These are phyloP conservation scores for Lasioglossum calceatum DNA, from an alignment of 2,888 invertebrate genomes.

Conservation along the genomic window DNA sequence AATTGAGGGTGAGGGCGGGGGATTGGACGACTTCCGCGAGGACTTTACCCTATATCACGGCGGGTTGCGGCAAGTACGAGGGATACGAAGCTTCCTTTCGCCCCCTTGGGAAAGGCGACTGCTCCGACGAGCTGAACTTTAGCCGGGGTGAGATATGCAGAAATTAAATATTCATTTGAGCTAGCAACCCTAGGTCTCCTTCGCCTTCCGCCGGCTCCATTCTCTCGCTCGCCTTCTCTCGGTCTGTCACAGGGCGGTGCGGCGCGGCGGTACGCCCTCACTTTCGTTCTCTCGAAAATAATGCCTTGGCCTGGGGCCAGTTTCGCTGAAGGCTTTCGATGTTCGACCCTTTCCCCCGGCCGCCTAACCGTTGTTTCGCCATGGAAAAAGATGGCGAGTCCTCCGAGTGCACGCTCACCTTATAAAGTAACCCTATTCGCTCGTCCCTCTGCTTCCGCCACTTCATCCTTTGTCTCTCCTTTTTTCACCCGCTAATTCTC, in stretches of 20 bases:
- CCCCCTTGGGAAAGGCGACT: constrained; percentile 60
- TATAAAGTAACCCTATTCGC: constrained; percentile 13
- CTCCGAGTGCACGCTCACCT: constrained; percentile 6
- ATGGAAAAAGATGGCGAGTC: constrained; percentile 41
- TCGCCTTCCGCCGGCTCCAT: constrained; percentile 26
- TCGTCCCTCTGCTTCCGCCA: neutral
- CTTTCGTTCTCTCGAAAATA: constrained; percentile 59
- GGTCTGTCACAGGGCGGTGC: constrained; percentile 14
- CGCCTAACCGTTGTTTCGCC: constrained; percentile 37
- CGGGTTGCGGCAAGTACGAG: constrained; percentile 52
- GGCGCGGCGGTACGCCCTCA: constrained; percentile 10
- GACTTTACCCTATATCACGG: constrained; percentile 59
- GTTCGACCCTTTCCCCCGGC: constrained; percentile 28
- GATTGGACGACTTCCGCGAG: constrained; percentile 38
- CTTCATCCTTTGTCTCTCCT: neutral
- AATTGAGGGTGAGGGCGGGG: constrained; percentile 23
- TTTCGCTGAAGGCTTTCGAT: constrained; percentile 58
- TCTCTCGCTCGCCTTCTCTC: constrained; percentile 27
- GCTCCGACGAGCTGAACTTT: constrained; percentile 64
- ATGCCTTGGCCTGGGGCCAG: constrained; percentile 73
- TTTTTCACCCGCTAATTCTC: constrained; percentile 24
- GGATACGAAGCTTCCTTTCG: constrained; percentile 60
- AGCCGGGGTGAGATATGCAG: constrained; percentile 75
- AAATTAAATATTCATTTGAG: constrained; percentile 81
- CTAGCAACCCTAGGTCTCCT: constrained; percentile 58